These are phyloP conservation scores for Hypolimnas misippus DNA, from an alignment of 2,888 invertebrate species.

Conservation along the genomic window DNA sequence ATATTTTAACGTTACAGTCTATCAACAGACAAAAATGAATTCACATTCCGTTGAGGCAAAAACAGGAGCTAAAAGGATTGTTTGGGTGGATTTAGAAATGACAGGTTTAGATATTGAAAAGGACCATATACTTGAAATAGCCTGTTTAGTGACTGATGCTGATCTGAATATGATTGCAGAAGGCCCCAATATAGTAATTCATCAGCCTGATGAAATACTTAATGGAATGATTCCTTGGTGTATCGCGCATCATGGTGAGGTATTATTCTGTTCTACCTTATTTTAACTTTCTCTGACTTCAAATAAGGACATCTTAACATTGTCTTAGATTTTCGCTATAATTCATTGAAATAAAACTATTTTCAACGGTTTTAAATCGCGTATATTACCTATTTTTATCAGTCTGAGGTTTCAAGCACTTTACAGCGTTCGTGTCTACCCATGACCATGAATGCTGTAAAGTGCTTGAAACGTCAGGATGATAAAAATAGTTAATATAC, in stretches of 20 bases:
- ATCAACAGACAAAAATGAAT: constrained; percentile 32
- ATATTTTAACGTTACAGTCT: constrained; percentile 21
- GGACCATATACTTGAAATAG: constrained; percentile 94
- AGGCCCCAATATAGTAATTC: constrained; percentile 90
- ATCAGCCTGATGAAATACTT: constrained; percentile 89
- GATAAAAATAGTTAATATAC: too few relatives aligned
- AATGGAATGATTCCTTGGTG: constrained; percentile 94
- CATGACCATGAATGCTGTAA: too few relatives aligned
- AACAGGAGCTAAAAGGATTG: constrained; percentile 73
- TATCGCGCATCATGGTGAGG: constrained; percentile 89
- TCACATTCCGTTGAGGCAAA: constrained; percentile 37
- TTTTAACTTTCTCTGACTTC: too few relatives aligned
- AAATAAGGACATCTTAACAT: too few relatives aligned
- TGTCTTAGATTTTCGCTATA: too few relatives aligned
- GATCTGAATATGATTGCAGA: constrained; percentile 90
- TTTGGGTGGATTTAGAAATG: constrained; percentile 95
- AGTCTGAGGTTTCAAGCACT: too few relatives aligned
- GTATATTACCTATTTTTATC: too few relatives aligned
- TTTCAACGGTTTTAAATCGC: too few relatives aligned
- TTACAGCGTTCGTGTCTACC: too few relatives aligned
- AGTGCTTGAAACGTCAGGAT: too few relatives aligned
- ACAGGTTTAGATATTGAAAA: constrained; percentile 92
- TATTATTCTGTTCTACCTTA: constrained; percentile 65
- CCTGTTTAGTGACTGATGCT: constrained; percentile 93
- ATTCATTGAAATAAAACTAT: too few relatives aligned